Conservation (phyloP, 2,888 invertebrate species). For the Hydraecia micacea region DNA sequence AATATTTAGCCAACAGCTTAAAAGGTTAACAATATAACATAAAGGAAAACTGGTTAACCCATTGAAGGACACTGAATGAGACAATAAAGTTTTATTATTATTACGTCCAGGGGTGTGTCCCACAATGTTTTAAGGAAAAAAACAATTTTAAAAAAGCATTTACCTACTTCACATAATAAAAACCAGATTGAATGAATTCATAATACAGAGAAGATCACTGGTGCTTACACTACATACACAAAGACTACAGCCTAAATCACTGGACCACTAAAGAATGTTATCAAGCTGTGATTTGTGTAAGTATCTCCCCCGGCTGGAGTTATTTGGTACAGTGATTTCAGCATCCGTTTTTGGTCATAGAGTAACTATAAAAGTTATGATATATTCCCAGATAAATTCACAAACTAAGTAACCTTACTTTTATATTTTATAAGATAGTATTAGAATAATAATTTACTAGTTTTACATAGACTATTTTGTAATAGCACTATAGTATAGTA, state of each 20-base stretch:
- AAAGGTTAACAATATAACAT: background rate
- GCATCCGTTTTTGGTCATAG: background rate
- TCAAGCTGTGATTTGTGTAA: too few species aligned
- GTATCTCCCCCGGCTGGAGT: background rate
- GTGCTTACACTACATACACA: background rate
- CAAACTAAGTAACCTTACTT: constrained; percentile 2
- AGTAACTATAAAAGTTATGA: background rate
- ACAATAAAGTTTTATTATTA: background rate
- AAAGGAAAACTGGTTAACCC: constrained; percentile 12
- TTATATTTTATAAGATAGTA: background rate
- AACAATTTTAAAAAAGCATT: constrained; percentile 1
- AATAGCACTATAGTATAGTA: background rate
- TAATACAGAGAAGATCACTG: background rate
- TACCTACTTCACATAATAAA: background rate
- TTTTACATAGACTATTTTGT: constrained; percentile 25
- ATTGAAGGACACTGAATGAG: background rate
- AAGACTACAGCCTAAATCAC: background rate
- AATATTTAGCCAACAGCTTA: too few species aligned
- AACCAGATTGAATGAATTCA: background rate
- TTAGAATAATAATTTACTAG: constrained; percentile 44
- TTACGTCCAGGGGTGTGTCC: background rate
- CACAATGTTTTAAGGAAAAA: background rate
- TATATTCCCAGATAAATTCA: background rate
- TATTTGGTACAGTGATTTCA: background rate
- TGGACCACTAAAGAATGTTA: background rate